Conservation (phyloP, 2,797 vertebrate genomes). For the Etheostoma nigrum region DNA sequence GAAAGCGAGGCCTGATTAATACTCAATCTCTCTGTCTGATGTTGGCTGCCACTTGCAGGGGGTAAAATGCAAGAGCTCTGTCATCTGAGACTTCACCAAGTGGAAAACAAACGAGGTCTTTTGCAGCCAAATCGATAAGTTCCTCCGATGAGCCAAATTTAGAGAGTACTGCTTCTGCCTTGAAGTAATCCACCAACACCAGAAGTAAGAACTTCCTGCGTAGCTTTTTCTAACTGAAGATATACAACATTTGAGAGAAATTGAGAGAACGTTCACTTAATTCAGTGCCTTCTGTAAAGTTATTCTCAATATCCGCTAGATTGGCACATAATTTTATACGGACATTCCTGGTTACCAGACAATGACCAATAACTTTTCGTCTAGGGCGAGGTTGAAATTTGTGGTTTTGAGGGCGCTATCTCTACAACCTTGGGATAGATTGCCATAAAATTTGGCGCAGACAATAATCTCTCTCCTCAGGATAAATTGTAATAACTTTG, state of each 20-base stretch:
- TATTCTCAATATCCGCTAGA: not conserved
- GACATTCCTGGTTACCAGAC: not conserved
- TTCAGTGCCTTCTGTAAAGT: not conserved
- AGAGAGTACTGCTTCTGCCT: slow-evolving; percentile 54
- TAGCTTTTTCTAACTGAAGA: slow-evolving; percentile 12
- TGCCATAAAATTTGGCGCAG: not conserved
- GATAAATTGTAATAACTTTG: not conserved
- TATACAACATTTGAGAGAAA: slow-evolving; percentile 2
- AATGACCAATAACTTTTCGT: not conserved
- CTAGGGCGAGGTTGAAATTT: not conserved
- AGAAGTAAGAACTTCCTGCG: slow-evolving; percentile 21
- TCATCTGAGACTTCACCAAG: slow-evolving; percentile 71
- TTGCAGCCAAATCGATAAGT: slow-evolving; percentile 69
- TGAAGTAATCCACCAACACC: slow-evolving; percentile 51
- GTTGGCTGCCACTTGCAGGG: slow-evolving; percentile 67
- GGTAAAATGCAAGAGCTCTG: slow-evolving; percentile 66
- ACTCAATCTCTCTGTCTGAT: slow-evolving; percentile 67
- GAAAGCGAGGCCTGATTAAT: slow-evolving; percentile 74
- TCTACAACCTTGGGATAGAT: no score
- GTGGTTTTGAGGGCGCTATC: no score
- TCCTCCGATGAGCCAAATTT: slow-evolving; percentile 68
- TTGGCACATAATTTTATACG: not conserved
- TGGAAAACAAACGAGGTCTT: slow-evolving; percentile 75
- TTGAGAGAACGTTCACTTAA: slow-evolving; percentile 5
- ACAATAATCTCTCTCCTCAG: not conserved